phyloP scores from a whole-genome alignment of 1,140 invertebrate genomes.

The Cotesia typhae region DNA sequence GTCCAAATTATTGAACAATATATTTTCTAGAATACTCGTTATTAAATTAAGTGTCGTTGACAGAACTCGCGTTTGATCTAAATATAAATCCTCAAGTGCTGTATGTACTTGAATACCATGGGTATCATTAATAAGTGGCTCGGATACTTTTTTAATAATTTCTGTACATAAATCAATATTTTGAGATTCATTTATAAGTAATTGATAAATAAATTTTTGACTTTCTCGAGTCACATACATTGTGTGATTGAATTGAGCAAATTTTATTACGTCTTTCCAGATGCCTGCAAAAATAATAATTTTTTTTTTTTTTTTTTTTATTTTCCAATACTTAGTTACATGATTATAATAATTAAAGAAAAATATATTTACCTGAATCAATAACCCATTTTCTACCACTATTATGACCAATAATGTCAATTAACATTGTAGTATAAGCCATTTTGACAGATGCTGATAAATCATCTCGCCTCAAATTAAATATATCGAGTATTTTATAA shows the following conservation, averaged over 20 bases:
- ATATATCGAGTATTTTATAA: constrained; percentile 53
- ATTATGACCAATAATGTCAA: constrained; percentile 65
- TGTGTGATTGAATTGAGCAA: constrained; percentile 70
- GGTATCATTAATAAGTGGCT: constrained; percentile 63
- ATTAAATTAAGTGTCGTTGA: constrained; percentile 66
- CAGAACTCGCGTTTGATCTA: constrained; percentile 65
- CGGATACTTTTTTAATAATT: constrained; percentile 63
- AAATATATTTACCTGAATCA: constrained; percentile 51
- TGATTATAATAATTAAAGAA: background rate
- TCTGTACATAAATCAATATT: constrained; percentile 63
- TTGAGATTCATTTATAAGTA: constrained; percentile 65
- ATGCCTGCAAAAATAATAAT: constrained; percentile 45
- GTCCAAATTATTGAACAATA: constrained; percentile 52
- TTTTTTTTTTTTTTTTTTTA: too few species aligned
- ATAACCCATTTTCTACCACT: constrained; percentile 69
- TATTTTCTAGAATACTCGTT: constrained; percentile 59
- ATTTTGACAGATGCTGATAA: constrained; percentile 69
- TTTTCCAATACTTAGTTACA: background rate
- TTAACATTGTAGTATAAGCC: constrained; percentile 69
- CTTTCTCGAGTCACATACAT: constrained; percentile 72
- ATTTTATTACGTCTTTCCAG: constrained; percentile 68
- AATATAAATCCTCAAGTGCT: constrained; percentile 63
- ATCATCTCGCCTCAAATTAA: constrained; percentile 51
- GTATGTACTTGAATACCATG: constrained; percentile 50
- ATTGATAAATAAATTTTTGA: constrained; percentile 66